Conservation (phyloP, 2,113 vertebrate species). For the Bungarus multicinctus region DNA sequence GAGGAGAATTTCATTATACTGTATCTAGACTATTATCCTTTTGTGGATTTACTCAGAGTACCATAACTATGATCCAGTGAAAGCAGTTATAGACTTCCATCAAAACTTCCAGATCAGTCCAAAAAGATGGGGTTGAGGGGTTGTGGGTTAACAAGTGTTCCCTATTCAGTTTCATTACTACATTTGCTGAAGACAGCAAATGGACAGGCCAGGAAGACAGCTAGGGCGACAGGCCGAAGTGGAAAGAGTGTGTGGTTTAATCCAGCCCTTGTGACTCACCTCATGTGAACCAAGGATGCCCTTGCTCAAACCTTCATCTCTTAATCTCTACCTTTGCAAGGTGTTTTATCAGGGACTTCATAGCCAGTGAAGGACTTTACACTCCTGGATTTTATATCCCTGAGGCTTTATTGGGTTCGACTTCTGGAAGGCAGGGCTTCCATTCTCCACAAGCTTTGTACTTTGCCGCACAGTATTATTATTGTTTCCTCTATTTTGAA, state of each 20-base stretch:
- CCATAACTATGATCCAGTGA: background rate
- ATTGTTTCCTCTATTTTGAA: background rate
- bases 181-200: background rate
- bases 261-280: background rate
- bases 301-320: background rate
- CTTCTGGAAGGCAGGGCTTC: background rate
- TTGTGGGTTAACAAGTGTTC: background rate
- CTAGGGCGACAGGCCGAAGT: too few species aligned
- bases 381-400: background rate
- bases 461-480: fast-evolving
- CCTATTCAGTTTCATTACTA: background rate
- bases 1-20: background rate
- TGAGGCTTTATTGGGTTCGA: background rate
- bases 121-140: background rate
- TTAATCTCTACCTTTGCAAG: background rate
- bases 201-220: background rate
- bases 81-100: background rate
- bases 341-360: background rate
- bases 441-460: background rate
- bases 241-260: background rate
- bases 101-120: background rate
- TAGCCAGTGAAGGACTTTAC: background rate
- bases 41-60: background rate
- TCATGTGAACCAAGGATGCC: background rate
- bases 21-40: background rate